phyloP scores from a whole-genome alignment of 2,797 vertebrate species.

The Sebastes trivittatus region DNA sequence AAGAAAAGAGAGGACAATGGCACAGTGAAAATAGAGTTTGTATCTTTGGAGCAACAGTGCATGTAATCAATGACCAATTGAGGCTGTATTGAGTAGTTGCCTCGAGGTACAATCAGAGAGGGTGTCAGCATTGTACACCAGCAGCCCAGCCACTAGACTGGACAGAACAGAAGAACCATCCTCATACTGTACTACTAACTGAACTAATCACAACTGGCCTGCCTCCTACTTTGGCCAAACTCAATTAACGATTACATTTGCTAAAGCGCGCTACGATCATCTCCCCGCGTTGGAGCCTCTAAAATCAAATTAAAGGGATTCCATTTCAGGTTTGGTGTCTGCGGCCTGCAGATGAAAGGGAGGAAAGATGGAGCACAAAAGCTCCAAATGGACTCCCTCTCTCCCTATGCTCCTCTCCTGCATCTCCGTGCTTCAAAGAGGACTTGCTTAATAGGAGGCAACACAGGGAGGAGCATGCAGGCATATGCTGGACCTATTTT shows the following conservation, averaged over 20 bases:
- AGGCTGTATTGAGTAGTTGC: slow-evolving; percentile 11
- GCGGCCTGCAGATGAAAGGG: slow-evolving; percentile 52
- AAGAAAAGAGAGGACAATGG: not conserved
- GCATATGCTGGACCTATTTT: slow-evolving; percentile 75
- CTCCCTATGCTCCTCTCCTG: slow-evolving; percentile 28
- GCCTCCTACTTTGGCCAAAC: slow-evolving; percentile 48
- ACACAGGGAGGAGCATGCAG: slow-evolving; percentile 61
- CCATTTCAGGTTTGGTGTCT: slow-evolving; percentile 65
- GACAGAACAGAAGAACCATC: slow-evolving; percentile 15
- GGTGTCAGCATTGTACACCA: not conserved
- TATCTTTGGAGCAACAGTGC: slow-evolving; percentile 9
- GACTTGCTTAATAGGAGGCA: slow-evolving; percentile 70
- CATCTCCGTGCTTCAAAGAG: slow-evolving; percentile 70
- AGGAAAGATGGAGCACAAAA: slow-evolving; percentile 54
- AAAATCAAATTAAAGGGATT: slow-evolving; percentile 73
- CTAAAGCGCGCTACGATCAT: slow-evolving; percentile 37
- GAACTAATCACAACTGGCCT: slow-evolving; percentile 23
- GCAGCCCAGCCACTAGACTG: not conserved
- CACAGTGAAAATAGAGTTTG: not conserved
- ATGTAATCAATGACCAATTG: slow-evolving; percentile 38
- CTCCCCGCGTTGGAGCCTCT: slow-evolving; percentile 40
- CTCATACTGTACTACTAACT: not conserved
- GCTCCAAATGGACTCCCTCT: slow-evolving; percentile 62
- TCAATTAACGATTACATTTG: slow-evolving; percentile 58
- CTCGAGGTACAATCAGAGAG: slow-evolving; percentile 11